Evolutionary conservation across 2,113 vertebrate genomes (phyloP).

Genomic region (Myodes glareolus): DNA sequence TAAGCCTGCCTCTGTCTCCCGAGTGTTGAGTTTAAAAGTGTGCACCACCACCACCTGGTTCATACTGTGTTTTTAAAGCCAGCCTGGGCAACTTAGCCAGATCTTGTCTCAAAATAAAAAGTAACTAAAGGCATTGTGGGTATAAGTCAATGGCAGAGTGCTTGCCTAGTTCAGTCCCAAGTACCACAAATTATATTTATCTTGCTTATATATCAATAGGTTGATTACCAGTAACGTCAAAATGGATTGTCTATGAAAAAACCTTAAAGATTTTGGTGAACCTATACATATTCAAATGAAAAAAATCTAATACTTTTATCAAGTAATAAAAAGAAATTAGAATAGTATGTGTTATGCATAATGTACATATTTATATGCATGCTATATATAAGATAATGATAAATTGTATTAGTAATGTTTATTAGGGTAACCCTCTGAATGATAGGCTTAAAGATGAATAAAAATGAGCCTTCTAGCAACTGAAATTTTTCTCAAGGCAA

Average conservation of each 20-base stretch:
- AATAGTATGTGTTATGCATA: neutral
- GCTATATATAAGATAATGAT: neutral
- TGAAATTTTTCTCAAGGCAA: conserved; percentile 21
- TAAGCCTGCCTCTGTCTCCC: too few species aligned
- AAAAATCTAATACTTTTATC: neutral
- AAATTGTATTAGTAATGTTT: neutral
- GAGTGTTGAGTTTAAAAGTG: too few species aligned
- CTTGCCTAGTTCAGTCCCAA: neutral
- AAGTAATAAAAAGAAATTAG: conserved; percentile 2
- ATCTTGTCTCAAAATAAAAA: neutral
- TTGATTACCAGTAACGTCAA: neutral
- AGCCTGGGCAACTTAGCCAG: neutral
- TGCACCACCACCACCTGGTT: too few species aligned
- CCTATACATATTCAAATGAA: neutral
- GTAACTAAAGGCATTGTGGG: neutral
- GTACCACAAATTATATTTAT: neutral
- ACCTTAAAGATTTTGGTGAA: neutral
- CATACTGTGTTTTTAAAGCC: neutral
- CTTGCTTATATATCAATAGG: neutral
- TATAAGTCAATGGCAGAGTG: neutral
- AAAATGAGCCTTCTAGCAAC: neutral
- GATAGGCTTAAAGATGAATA: neutral
- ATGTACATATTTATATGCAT: neutral
- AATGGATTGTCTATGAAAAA: neutral
- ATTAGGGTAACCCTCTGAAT: neutral